Evolutionary conservation across 2,888 invertebrate species (phyloP).

Genomic region (Troglohyphantes excavatus): DNA sequence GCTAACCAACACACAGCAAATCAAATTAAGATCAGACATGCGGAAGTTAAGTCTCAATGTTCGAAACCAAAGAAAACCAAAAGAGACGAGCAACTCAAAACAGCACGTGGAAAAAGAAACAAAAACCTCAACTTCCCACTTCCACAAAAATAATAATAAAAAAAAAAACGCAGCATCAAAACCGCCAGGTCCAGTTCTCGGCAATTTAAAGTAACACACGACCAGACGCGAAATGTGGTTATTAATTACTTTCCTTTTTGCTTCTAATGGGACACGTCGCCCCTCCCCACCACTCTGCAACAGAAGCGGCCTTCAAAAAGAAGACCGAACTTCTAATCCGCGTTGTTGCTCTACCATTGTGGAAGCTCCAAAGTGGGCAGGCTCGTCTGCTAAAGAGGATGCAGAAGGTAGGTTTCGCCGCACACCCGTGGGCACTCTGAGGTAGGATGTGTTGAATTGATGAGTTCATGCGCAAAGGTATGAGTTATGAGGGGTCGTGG

Average conservation of each 20-base stretch:
- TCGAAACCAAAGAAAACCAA: not conserved
- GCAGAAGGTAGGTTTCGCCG: not conserved
- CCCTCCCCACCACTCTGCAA: constrained; percentile 48
- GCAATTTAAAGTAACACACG: constrained; percentile 24
- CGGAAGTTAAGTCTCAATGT: not conserved
- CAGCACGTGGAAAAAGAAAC: not conserved
- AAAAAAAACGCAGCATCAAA: too few relatives aligned
- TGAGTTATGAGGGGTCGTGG: constrained; percentile 36
- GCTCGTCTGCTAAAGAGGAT: not conserved
- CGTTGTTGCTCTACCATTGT: not conserved
- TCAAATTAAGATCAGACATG: not conserved
- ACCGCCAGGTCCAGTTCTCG: not conserved
- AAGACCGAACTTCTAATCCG: constrained; percentile 43
- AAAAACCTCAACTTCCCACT: not conserved
- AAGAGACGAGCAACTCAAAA: not conserved
- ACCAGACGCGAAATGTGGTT: constrained; percentile 33
- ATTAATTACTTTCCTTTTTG: constrained; percentile 65
- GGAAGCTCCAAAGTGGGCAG: not conserved
- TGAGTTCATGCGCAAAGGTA: constrained; percentile 38
- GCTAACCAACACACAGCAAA: too few relatives aligned
- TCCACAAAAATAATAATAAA: not conserved
- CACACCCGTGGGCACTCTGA: not conserved
- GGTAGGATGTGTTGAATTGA: constrained; percentile 25
- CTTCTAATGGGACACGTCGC: constrained; percentile 54
- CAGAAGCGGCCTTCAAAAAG: not conserved